Conservation (phyloP, 2,888 invertebrate species). For the Cheilosia impressa region DNA sequence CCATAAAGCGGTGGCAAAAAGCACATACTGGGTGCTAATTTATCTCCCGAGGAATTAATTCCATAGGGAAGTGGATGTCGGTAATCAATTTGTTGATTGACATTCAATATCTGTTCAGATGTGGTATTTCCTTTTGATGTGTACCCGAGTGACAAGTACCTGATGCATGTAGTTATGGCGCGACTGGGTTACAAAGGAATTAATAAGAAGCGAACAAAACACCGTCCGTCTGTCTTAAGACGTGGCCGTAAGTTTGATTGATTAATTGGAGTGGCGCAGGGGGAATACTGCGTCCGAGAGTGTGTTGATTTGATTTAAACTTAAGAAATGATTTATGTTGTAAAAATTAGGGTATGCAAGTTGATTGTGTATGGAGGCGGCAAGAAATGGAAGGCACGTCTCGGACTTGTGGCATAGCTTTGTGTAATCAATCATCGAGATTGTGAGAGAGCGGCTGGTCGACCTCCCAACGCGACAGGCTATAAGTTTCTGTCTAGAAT, state of each 20-base stretch:
- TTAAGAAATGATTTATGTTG: slow-evolving; percentile 1
- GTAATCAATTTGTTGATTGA: slow-evolving; percentile 65
- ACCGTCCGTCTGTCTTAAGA: slow-evolving; percentile 5
- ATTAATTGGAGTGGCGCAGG: slow-evolving; percentile 18
- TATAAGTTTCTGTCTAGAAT: too few species aligned
- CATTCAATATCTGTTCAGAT: slow-evolving; percentile 38
- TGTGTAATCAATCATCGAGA: too few species aligned
- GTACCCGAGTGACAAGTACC: slow-evolving; percentile 12
- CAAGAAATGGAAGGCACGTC: too few species aligned
- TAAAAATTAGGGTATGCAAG: background rate
- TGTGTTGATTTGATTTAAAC: background rate
- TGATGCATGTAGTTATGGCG: background rate
- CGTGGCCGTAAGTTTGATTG: slow-evolving; percentile 16
- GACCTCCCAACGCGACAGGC: too few species aligned
- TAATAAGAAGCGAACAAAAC: slow-evolving; percentile 1
- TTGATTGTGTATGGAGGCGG: too few species aligned
- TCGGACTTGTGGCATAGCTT: too few species aligned
- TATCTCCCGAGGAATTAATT: slow-evolving; percentile 10
- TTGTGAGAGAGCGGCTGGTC: too few species aligned
- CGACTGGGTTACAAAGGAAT: background rate
- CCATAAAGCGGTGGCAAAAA: background rate
- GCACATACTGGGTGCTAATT: slow-evolving; percentile 22
- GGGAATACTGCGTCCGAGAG: background rate
- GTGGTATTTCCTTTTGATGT: slow-evolving; percentile 17
- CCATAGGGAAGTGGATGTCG: slow-evolving; percentile 25